Evolutionary conservation across 64 coral and sea anemone species (phyloP).

Genomic region (Pocillopora damicornis): DNA sequence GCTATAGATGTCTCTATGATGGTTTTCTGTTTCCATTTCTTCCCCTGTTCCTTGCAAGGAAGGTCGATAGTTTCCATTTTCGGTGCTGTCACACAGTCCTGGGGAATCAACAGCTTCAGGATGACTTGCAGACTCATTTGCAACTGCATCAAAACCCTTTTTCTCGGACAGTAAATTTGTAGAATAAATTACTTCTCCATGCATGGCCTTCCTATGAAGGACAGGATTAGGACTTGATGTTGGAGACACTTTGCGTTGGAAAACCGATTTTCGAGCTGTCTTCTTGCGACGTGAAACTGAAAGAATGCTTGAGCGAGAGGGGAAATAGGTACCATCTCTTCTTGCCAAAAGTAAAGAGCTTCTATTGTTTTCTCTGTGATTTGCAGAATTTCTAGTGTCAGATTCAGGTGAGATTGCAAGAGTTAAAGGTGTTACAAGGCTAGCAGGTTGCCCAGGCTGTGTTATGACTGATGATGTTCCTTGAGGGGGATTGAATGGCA

Average conservation of each 20-base stretch:
- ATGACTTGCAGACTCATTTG: neutral
- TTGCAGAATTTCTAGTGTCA: neutral
- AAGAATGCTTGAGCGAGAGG: slow-evolving; percentile 9
- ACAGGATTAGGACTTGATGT: neutral
- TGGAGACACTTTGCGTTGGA: slow-evolving; percentile 11
- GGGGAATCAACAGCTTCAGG: slow-evolving; percentile 21
- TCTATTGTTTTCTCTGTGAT: neutral
- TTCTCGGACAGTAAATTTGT: neutral
- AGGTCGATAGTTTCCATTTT: neutral
- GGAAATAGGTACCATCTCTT: slow-evolving; percentile 2
- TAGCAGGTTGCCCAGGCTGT: neutral
- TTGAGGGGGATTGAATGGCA: neutral
- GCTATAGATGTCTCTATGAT: slow-evolving; percentile 5
- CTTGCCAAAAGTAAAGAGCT: slow-evolving; percentile 16
- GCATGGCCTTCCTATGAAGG: neutral
- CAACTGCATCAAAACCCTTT: neutral
- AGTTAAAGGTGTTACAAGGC: slow-evolving; percentile 9
- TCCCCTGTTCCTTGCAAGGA: neutral
- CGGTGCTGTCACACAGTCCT: slow-evolving; percentile 34
- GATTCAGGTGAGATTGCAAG: slow-evolving; percentile 21
- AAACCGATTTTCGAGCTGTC: slow-evolving; percentile 12
- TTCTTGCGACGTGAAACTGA: slow-evolving; percentile 24
- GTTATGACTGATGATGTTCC: neutral
- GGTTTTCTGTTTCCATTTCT: neutral
- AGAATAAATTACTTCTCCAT: neutral